Percentiles rank a stretch among this genome's conserved stretches.
These are phyloP conservation scores for Chelmon rostratus DNA, from an alignment of 2,797 vertebrate genomes.

Conservation along the genomic window DNA sequence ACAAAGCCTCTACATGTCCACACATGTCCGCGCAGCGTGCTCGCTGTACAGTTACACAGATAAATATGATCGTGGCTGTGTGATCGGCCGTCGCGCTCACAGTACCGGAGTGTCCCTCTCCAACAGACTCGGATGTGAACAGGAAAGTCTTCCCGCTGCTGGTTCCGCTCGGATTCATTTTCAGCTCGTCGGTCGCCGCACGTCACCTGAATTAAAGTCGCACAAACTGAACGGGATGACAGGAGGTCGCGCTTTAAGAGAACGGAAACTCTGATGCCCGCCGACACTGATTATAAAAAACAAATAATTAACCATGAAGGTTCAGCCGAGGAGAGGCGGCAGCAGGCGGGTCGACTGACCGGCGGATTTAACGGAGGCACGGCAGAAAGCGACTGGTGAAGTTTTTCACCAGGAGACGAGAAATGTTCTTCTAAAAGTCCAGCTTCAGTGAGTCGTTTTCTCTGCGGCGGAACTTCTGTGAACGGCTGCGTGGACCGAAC, in stretches of 20 bases:
- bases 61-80: too few species aligned
- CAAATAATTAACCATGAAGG: constrained; percentile 7
- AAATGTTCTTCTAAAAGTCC: not conserved
- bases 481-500: not conserved
- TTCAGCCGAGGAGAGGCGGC: not conserved
- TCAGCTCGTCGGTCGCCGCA: constrained; percentile 9
- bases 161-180: constrained; percentile 77
- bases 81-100: too few species aligned
- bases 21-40: not conserved
- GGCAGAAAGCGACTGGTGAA: not conserved
- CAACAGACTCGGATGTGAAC: constrained; percentile 87
- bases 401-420: not conserved
- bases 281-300: not conserved
- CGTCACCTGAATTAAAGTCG: not conserved
- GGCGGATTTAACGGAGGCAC: not conserved
- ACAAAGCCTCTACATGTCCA: not conserved
- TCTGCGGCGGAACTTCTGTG: not conserved
- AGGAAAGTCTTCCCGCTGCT: constrained; percentile 81
- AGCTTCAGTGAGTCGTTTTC: too few species aligned
- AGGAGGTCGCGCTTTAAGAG: fast-evolving
- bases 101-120: constrained; percentile 85
- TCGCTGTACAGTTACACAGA: not conserved
- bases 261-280: not conserved
- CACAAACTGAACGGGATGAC: fast-evolving
- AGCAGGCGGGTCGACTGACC: not conserved